Evolutionary conservation across 2,888 invertebrate genomes (phyloP).

Genomic region (Listrodromus nycthemerus): DNA sequence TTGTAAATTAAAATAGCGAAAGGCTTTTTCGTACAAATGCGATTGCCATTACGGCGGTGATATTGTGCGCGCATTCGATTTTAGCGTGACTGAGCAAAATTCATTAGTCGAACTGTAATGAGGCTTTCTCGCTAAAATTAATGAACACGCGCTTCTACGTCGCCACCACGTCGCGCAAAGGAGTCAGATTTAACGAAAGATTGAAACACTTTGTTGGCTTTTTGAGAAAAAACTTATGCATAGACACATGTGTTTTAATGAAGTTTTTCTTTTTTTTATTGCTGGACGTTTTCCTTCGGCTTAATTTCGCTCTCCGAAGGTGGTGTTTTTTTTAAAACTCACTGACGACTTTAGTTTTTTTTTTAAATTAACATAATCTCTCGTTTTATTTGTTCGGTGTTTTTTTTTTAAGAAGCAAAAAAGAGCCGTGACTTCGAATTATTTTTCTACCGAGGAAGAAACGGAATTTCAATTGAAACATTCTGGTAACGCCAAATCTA

Average conservation of each 20-base stretch:
- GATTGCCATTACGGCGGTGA: slow-evolving; percentile 6
- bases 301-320: not conserved
- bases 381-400: too few relatives aligned
- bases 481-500: too few relatives aligned
- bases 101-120: slow-evolving; percentile 58
- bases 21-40: slow-evolving; percentile 45
- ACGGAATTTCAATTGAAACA: too few relatives aligned
- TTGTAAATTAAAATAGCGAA: slow-evolving; percentile 36
- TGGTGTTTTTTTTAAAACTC: not conserved
- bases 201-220: slow-evolving; percentile 38
- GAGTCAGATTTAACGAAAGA: slow-evolving; percentile 35
- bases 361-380: too few relatives aligned
- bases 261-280: slow-evolving; percentile 33
- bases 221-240: not conserved
- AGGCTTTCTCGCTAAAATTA: slow-evolving; percentile 61
- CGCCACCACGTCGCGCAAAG: slow-evolving; percentile 10
- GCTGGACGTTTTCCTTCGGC: slow-evolving; percentile 16
- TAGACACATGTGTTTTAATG: slow-evolving; percentile 29
- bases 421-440: too few relatives aligned
- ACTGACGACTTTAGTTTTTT: too few relatives aligned
- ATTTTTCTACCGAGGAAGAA: too few relatives aligned
- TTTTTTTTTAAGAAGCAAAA: too few relatives aligned
- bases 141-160: slow-evolving; percentile 35
- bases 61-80: slow-evolving; percentile 24
- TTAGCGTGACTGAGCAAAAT: slow-evolving; percentile 41